phyloP scores from a whole-genome alignment of 2,113 vertebrate genomes.

The Orcinus orca region DNA sequence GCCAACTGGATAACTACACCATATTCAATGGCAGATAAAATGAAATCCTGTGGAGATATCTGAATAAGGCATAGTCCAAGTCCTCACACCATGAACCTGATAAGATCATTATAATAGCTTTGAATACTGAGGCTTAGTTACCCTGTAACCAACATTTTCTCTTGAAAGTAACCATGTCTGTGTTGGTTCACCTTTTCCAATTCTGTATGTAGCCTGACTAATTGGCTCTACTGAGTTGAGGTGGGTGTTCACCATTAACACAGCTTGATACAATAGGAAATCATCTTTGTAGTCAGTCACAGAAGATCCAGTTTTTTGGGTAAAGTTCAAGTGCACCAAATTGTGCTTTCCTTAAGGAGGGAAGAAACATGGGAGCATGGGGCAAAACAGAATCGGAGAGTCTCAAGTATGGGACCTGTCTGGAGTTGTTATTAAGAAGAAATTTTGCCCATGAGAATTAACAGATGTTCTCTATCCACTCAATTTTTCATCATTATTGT shows the following conservation, averaged over 20 bases:
- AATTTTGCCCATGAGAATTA: background rate
- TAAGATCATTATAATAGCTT: background rate
- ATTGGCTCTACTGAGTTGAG: background rate
- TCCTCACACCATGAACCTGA: background rate
- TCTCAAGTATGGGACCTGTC: background rate
- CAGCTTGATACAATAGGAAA: background rate
- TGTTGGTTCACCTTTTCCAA: background rate
- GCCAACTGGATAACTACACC: background rate
- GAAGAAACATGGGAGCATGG: background rate
- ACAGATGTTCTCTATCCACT: background rate
- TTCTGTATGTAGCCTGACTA: background rate
- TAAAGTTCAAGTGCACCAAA: background rate
- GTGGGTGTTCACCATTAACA: background rate
- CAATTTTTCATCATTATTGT: background rate
- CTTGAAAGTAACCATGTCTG: background rate
- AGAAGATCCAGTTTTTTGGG: background rate
- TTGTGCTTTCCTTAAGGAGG: slow-evolving; percentile 13
- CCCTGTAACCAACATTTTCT: background rate
- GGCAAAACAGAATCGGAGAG: background rate
- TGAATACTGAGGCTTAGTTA: background rate
- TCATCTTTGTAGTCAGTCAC: background rate
- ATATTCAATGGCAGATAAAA: background rate
- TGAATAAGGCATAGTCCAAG: background rate
- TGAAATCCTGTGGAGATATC: background rate
- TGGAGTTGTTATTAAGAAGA: background rate